Evolutionary conservation across 1,140 invertebrate genomes (phyloP), one percentile per base, ranked within the genome.

Genomic region (Trachymyrmex cornetzi): DNA sequence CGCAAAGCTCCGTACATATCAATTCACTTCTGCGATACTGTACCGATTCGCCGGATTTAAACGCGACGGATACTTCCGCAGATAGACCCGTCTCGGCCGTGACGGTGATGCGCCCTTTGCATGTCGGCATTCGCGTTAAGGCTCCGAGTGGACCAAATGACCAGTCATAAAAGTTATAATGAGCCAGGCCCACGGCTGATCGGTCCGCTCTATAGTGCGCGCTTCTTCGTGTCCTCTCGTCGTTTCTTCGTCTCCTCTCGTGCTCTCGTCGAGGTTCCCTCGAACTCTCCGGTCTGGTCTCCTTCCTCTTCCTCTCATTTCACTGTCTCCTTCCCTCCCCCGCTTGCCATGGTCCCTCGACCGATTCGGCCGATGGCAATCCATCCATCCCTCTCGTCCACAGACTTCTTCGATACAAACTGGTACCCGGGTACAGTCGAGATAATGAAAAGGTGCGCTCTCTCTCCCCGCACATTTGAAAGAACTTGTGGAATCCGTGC

Each of bases 91-190:
- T 89, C 38, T 84, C 50, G 71, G 38, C n/a, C 72, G 67, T 50
- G 88, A 89, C 87, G 85, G 85, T 87, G 88, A 90, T 89, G 88
- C 88, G 89, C 80, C 59, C 85, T 90, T 90, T 89, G 88, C 89
- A 90, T 90, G 89, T 87, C 89, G 89, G 88, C 85, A 81, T 90
- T 82, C 71, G 85, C 66, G 89, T 90, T 89, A 89, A 79, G 77
- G 77, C 77, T 82, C 74, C 75, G 69, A 85, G 55, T 82, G 77
- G 75, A 69, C 89, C 85, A 92, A 92, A 92, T 92, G 91, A 90
- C 91, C 91, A 90, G 87, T 89, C 89, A 90, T 92, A 92, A 92
- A 92, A 90, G 71, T 92, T 92, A 87, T 92, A 92, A 92, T 90
- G 91, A 92, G 89, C 85, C 77, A 63, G 81, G 79, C 86, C 85